Conservation (phyloP, 2,797 vertebrate species). For the Varecia variegata region DNA sequence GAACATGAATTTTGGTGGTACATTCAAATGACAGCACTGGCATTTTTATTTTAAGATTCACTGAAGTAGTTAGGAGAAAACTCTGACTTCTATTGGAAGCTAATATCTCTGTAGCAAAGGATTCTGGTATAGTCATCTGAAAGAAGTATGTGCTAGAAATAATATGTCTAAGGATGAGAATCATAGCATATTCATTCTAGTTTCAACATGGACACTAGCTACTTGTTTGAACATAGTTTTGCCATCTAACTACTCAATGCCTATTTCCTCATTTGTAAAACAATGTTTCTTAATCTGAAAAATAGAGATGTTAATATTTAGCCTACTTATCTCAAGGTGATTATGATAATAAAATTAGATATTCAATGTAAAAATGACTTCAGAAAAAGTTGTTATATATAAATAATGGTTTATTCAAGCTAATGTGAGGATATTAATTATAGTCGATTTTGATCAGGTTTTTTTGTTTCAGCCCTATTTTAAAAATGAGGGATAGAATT, state of each 20-base stretch:
- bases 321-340: not conserved
- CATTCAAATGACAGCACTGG: not conserved
- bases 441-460: not conserved
- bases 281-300: conserved; percentile 20
- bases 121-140: not conserved
- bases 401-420: conserved; percentile 12
- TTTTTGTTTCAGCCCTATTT: not conserved
- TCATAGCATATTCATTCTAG: not conserved
- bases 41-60: not conserved
- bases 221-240: not conserved
- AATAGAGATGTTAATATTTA: not conserved
- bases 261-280: not conserved
- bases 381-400: not conserved
- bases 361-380: not conserved
- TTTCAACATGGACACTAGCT: not conserved
- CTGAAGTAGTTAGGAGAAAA: not conserved
- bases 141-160: not conserved
- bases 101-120: not conserved
- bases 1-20: not conserved
- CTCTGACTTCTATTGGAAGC: not conserved
- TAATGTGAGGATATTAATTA: not conserved
- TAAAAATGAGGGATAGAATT: not conserved
- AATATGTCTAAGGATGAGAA: not conserved
- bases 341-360: conserved; percentile 32
- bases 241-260: not conserved